phyloP scores from a whole-genome alignment of 2,888 invertebrate species.

The Diaphora mendica region DNA sequence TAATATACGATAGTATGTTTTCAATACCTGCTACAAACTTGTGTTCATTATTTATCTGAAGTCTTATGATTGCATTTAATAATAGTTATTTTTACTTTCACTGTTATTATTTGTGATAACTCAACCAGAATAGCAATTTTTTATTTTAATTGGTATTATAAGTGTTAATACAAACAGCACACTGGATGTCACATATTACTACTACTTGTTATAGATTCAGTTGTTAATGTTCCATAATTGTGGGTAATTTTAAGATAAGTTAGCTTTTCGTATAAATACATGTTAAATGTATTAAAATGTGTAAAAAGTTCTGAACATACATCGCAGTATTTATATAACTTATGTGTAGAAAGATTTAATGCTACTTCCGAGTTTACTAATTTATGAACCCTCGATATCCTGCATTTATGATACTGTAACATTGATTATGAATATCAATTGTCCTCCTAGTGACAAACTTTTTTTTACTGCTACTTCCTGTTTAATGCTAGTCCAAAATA shows the following conservation, averaged over 20 bases:
- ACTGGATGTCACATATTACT: slow-evolving; percentile 64
- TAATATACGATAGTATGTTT: slow-evolving; percentile 29
- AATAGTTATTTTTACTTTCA: slow-evolving; percentile 54
- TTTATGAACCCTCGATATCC: slow-evolving; percentile 55
- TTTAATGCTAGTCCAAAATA: slow-evolving; percentile 45
- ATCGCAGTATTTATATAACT: slow-evolving; percentile 63
- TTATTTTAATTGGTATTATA: slow-evolving; percentile 61
- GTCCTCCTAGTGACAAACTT: slow-evolving; percentile 6
- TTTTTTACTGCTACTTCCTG: slow-evolving; percentile 31
- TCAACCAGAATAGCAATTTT: slow-evolving; percentile 56
- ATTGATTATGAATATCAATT: slow-evolving; percentile 41
- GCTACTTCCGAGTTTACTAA: slow-evolving; percentile 43
- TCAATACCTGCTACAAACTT: slow-evolving; percentile 59
- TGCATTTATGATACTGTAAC: slow-evolving; percentile 65
- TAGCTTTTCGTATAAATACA: slow-evolving; percentile 34
- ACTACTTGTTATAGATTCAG: slow-evolving; percentile 41
- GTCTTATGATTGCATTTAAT: slow-evolving; percentile 68
- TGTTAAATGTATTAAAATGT: slow-evolving; percentile 34
- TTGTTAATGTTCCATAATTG: slow-evolving; percentile 48
- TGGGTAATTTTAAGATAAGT: slow-evolving; percentile 38
- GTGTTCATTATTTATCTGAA: slow-evolving; percentile 65
- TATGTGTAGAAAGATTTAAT: slow-evolving; percentile 51
- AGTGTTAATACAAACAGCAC: slow-evolving; percentile 65
- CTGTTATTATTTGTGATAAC: slow-evolving; percentile 61
- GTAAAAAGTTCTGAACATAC: slow-evolving; percentile 56